Evolutionary conservation across 1,140 invertebrate species (phyloP), one percentile per base, ranked within the genome.

Genomic region (Polypedilum vanderplanki): DNA sequence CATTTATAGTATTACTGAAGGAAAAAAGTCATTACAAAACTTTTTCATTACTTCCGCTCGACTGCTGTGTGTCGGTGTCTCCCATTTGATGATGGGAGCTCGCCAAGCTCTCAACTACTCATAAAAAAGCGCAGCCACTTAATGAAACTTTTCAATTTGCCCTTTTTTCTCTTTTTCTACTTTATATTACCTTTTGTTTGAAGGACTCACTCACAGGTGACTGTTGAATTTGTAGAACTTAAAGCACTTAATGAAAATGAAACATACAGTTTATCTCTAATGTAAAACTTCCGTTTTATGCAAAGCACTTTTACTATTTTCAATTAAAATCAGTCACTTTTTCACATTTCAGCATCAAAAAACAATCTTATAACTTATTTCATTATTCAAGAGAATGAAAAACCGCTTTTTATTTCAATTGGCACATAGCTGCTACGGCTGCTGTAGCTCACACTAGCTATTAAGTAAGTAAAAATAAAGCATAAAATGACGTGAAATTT

Each of bases 21-120:
- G n/a, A 57, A 57, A 46, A 57, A 57, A 57, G 46, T 57, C 46
- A 57, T 57, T 57, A 57, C n/a, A 57, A 57, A 57, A 57, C 46
- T 57, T 57, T 57, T 57, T 57, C 46, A 57, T 57, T 57, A 57
- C 46, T 57, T 57, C 46, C 46, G 24, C 24, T 33, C 24, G 5
- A 33, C 24, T 33, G 24, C 24, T 33, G 24, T 33, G 24, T 33
- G 24, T 33, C 24, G 1, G 24, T 33, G 24, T 33, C n/a, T 57
- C 3, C 46, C 46, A n/a, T n/a, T 57, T 57, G 46, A 57, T 57
- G 46, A 57, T 57, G 46, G n/a, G n/a, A 57, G 46, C 46, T 57
- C 24, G 46, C 46, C n/a, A n/a, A n/a, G 4, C 46, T 57, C 24
- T 33, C 24, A 12, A 57, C 46, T 0, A n/a, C 46, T 57, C n/a